Evolutionary conservation across 1,140 invertebrate genomes (phyloP), one percentile per base, ranked within the genome.

Genomic region (Sipha flava): DNA sequence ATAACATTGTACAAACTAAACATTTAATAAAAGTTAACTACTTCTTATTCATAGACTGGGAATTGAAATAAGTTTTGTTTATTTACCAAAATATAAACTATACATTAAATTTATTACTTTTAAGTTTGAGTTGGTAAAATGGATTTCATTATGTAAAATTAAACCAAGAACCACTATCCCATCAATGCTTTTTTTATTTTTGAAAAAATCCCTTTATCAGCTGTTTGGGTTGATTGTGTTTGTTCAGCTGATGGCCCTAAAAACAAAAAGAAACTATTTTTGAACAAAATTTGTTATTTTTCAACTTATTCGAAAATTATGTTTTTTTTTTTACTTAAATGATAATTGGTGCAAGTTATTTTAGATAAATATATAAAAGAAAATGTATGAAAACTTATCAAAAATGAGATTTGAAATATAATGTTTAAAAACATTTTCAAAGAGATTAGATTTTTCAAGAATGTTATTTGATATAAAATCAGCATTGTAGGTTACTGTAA

Each of bases 141-240:
- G 31, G 29, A 34, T 34, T 34, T 52, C 21, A 37, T 34, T 73
- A 18, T 4, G 37, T 34, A 2, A 34, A 54, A 52, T 52, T 49
- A 21, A 34, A 37, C n/a, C 18, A 70, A 23, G 10, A 57, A 40
- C 18, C 59, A 77, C 18, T 77, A 77, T 54, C 73, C 73, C 73
- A 54, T 40, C 16, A 77, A 37, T 16, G 73, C 73, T 77, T 77
- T 77, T 37, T 77, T 77, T 59, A 77, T 77, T 77, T 77, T 77
- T 57, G 73, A n/a, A 7, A 77, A 57, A 34, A 77, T 57, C 18
- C 73, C 73, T 43, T 77, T 52, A 77, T 57, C 73, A 77, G 73
- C 73, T 40, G 49, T 59, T 70, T 45, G 40, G 52, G 21, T 23
- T 40, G 73, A 29, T 57, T 77, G 49, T 5, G 31, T 29, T 77